These are phyloP conservation scores for Numenius phaeopus DNA, from an alignment of 2,797 vertebrate genomes.

Conservation along the genomic window DNA sequence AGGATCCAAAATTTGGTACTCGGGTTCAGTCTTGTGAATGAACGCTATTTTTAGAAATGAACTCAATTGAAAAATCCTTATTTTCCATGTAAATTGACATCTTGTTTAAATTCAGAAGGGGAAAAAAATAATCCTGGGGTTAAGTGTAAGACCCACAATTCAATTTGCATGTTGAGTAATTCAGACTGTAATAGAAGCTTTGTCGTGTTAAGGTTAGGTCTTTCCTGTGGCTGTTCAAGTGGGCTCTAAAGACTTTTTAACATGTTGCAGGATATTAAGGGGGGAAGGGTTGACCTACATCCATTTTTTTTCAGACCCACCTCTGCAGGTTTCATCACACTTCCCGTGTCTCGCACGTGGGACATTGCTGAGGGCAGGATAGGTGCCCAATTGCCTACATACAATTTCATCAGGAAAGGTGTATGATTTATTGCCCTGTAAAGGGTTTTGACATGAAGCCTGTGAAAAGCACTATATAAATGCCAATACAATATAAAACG, in stretches of 20 bases:
- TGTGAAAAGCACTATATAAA: constrained; percentile 70
- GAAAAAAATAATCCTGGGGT: not conserved
- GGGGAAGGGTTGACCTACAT: constrained; percentile 60
- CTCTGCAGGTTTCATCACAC: constrained; percentile 56
- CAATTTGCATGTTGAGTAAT: constrained; percentile 65
- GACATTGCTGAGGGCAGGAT: constrained; percentile 66
- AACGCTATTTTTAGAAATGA: not conserved
- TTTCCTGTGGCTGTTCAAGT: constrained; percentile 68
- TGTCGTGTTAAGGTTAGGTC: constrained; percentile 66
- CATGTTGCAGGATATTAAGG: constrained; percentile 60
- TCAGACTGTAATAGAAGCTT: constrained; percentile 51
- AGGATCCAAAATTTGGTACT: not conserved
- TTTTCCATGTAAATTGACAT: constrained; percentile 32
- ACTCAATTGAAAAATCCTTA: not conserved
- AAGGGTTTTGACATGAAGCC: constrained; percentile 64
- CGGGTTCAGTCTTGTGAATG: not conserved
- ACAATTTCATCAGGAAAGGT: constrained; percentile 64
- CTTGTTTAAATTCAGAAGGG: constrained; percentile 43
- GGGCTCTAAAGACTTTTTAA: constrained; percentile 57
- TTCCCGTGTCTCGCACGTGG: not conserved
- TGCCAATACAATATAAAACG: constrained; percentile 67
- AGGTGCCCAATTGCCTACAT: constrained; percentile 64
- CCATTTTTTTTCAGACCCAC: constrained; percentile 50
- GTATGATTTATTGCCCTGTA: constrained; percentile 58
- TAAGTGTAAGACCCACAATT: constrained; percentile 43